These are phyloP conservation scores for Lepidocyrtinus sp. DNA, from an alignment of 2,888 invertebrate genomes.

Conservation along the genomic window DNA sequence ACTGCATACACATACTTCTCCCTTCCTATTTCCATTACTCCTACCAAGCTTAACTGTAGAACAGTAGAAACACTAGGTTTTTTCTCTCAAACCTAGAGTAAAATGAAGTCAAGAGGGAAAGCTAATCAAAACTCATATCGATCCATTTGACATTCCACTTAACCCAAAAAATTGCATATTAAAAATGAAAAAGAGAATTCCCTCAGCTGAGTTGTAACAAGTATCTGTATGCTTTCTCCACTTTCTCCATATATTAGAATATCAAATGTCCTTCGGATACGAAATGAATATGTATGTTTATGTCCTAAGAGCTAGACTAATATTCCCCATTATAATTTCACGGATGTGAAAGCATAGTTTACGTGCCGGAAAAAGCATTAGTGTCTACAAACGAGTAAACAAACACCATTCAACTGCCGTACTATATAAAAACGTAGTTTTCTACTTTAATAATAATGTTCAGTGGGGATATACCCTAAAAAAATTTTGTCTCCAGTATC, in stretches of 20 bases:
- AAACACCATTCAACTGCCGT: slow-evolving; percentile 20
- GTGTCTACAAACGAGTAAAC: slow-evolving; percentile 35
- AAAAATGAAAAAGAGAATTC: slow-evolving; percentile 36
- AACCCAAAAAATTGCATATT: slow-evolving; percentile 66
- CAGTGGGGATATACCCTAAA: neutral
- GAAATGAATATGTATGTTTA: slow-evolving; percentile 12
- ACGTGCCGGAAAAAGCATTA: slow-evolving; percentile 15
- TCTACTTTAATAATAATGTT: neutral
- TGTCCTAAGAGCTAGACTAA: slow-evolving; percentile 9
- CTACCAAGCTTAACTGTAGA: slow-evolving; percentile 17
- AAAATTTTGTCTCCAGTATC: slow-evolving; percentile 26
- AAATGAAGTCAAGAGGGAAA: slow-evolving; percentile 50
- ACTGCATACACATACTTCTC: slow-evolving; percentile 20
- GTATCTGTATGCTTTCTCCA: neutral
- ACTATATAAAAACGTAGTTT: too few species aligned
- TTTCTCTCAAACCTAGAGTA: slow-evolving; percentile 21
- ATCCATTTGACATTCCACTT: slow-evolving; percentile 68
- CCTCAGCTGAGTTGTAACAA: neutral
- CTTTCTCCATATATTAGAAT: too few species aligned
- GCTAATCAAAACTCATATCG: slow-evolving; percentile 67
- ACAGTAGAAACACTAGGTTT: slow-evolving; percentile 17
- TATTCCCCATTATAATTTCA: slow-evolving; percentile 16
- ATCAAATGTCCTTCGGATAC: neutral
- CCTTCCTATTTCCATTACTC: slow-evolving; percentile 44
- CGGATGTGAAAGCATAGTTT: slow-evolving; percentile 5